These are phyloP conservation scores for Apodemia hepburni DNA, from an alignment of 2,888 invertebrate genomes.

Conservation along the genomic window DNA sequence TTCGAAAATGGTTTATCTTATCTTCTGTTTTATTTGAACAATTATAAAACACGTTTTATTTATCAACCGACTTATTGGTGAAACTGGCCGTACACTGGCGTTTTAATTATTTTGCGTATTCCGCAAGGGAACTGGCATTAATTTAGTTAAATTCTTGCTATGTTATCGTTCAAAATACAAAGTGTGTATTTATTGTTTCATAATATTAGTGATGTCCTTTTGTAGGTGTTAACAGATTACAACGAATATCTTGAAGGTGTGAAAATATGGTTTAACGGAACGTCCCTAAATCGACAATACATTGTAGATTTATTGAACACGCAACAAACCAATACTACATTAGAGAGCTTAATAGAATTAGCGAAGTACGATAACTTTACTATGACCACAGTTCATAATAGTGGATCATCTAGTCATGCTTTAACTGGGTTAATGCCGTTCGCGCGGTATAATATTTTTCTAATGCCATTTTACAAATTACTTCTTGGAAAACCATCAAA, in stretches of 20 bases:
- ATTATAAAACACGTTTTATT: too few species aligned
- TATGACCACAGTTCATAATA: slow-evolving; percentile 85
- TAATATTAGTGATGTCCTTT: slow-evolving; percentile 29
- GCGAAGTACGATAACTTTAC: slow-evolving; percentile 79
- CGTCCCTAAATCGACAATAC: slow-evolving; percentile 57
- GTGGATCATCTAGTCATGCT: slow-evolving; percentile 86
- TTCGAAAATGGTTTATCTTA: too few species aligned
- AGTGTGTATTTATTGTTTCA: too few species aligned
- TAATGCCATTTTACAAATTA: slow-evolving; percentile 93
- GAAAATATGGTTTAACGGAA: slow-evolving; percentile 81
- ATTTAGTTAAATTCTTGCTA: too few species aligned
- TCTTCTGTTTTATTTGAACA: too few species aligned
- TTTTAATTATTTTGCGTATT: too few species aligned
- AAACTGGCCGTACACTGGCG: too few species aligned
- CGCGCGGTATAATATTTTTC: slow-evolving; percentile 95
- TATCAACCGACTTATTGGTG: too few species aligned
- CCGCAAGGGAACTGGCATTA: background rate
- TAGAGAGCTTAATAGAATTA: slow-evolving; percentile 57
- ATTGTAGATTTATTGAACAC: slow-evolving; percentile 48
- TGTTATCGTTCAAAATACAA: too few species aligned
- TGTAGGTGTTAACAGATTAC: slow-evolving; percentile 72
- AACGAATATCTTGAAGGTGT: slow-evolving; percentile 84
- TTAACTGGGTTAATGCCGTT: slow-evolving; percentile 90
- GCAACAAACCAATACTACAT: slow-evolving; percentile 50
- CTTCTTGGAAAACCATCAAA: slow-evolving; percentile 96